Evolutionary conservation across 2,113 vertebrate genomes (phyloP), one percentile per base, ranked within the genome.

Genomic region (Phainopepla nitens): DNA sequence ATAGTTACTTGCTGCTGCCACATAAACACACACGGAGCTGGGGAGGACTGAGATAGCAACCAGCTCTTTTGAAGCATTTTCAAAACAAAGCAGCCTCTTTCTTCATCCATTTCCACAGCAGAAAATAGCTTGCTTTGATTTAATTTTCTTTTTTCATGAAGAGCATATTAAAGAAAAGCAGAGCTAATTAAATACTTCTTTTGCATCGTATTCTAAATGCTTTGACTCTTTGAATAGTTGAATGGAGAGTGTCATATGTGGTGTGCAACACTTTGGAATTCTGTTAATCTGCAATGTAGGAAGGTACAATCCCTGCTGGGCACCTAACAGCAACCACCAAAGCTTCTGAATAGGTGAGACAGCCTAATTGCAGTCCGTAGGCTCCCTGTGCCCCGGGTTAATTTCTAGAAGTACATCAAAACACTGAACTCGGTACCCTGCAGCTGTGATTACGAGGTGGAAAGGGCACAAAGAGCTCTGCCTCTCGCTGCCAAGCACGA

Each of bases 1-100:
- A 96, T 87, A 89, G 96, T 82, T 94, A 96, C 89, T 51, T 16
- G 42, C n/a, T 68, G 77, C 93, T 81, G 75, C 90, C 70, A 49
- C 20, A 84, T 82, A 96, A 65, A 90, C 82, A 87, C 60, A 80
- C 39, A 33, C 2, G 0, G 60, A 71, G 65, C 77, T 56, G 36
- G 42, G 41, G 15, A 89, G 66, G 44, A 82, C 70, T 36, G 58
- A 92, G 90, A 93, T 3, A 94, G 90, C 75, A 94, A 93, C 58
- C 61, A 65, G 65, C 58, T 62, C 85, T 69, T 90, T 41, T 77
- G 85, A 88, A 78, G 47, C 65, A 47, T 71, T 93, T 93, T 90
- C 49, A 58, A 81, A 94, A 91, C 85, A 89, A 93, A 96, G 82
- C 58, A 79, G 50, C 50, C 88, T 84, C 47, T 92, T 80, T 89